Evolutionary conservation across 2,888 invertebrate genomes (phyloP), one percentile per base, ranked within the genome.

Genomic region (Miltochrista miniata): DNA sequence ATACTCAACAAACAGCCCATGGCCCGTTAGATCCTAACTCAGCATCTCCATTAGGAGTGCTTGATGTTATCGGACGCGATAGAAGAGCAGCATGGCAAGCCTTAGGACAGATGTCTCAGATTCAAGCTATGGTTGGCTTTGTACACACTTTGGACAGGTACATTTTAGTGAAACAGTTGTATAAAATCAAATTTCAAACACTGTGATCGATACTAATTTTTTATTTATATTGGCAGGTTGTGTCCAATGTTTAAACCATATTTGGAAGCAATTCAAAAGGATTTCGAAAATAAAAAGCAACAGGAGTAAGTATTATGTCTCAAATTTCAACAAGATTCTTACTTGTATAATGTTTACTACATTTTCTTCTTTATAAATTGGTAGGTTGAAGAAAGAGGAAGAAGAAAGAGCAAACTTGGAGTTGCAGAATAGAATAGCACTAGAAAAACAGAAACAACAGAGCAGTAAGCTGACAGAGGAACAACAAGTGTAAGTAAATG

Each of bases 41-140:
- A 45, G 93, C 93, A 7, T 95, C 97, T 39, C 97, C 96, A 11
- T 90, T 98, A 44, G 99, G 99, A 15, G 97, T 98, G 0, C 87
- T 99, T 34, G 98, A 99, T 90, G 97, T 99, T 0, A 98, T 99
- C 64, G 99, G 99, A 1, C 95, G 96, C 76, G 98, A 99, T 78
- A 93, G 99, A 55, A 94, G 97, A 70, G 92, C 97, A 63, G 98
- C 98, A 24, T 99, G 99, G 99, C 97, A 98, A 81, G 93, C 95
- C 58, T 89, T 99, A 39, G 98, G 98, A 0, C 95, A 96, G 64
- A 95, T 98, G 87, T 94, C 95, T 0, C 94, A 95, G 65, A 95
- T 96, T 59, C 96, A 97, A 74, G 98, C 99, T 0, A 98, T 98
- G 96, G 94, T 95, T 64, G 97, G 97, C 50, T 99, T 99, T 90